These are phyloP conservation scores for Maccullochella peelii DNA, from an alignment of 2,113 vertebrate genomes.

Conservation along the genomic window DNA sequence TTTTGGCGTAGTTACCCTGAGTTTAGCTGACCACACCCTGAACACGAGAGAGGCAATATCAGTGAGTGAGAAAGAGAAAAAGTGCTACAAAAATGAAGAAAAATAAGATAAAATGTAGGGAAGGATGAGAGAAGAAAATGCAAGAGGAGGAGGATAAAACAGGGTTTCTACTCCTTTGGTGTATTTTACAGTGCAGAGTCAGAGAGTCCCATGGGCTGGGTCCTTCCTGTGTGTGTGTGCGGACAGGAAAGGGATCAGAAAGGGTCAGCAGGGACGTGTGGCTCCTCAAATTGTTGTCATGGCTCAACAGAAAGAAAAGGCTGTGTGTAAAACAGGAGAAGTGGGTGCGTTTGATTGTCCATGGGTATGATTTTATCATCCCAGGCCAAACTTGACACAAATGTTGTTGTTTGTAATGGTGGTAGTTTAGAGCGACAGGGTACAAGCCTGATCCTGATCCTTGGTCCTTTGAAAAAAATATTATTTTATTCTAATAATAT, in stretches of 20 bases:
- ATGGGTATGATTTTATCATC: background rate
- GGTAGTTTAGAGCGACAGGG: background rate
- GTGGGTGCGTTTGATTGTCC: background rate
- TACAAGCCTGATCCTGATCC: background rate
- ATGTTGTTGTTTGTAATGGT: background rate
- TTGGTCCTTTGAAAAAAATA: background rate
- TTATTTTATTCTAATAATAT: background rate
- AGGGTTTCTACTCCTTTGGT: conserved; percentile 24
- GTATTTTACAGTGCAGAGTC: conserved; percentile 31
- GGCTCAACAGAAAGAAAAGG: conserved; percentile 34
- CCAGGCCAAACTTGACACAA: background rate
- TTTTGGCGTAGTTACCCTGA: conserved; percentile 10
- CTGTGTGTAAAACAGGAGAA: conserved; percentile 15
- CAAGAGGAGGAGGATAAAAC: conserved; percentile 6
- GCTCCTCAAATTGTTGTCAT: conserved; percentile 51
- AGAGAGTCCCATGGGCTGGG: conserved; percentile 59
- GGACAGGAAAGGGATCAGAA: conserved; percentile 54
- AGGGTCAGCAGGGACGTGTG: conserved; percentile 45
- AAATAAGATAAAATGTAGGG: background rate
- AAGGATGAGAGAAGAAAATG: conserved; percentile 10
- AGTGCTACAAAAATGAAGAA: background rate
- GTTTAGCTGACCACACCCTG: conserved; percentile 3
- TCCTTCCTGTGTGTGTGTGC: conserved; percentile 56
- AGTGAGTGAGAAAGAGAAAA: background rate
- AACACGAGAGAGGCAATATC: background rate